Evolutionary conservation across 2,797 vertebrate species (phyloP).

Genomic region (Brotula barbata): DNA sequence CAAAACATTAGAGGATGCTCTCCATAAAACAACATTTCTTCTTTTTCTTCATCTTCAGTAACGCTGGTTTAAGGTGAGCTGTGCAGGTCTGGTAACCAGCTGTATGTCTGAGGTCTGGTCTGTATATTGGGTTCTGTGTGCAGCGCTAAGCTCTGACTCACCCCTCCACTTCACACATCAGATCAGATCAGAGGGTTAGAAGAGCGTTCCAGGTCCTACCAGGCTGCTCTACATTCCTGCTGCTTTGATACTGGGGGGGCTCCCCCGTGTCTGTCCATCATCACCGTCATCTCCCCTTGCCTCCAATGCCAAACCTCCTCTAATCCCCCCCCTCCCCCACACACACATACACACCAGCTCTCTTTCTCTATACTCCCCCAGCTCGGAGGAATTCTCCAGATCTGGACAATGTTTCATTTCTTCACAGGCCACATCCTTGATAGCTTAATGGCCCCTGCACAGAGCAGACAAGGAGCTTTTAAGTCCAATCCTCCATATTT

Average conservation of each 20-base stretch:
- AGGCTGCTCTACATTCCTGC: slow-evolving; percentile 78
- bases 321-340: slow-evolving; percentile 44
- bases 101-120: slow-evolving; percentile 56
- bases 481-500: slow-evolving; percentile 56
- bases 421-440: slow-evolving; percentile 79
- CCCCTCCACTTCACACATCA: slow-evolving; percentile 73
- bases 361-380: slow-evolving; percentile 74
- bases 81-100: slow-evolving; percentile 59
- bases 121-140: slow-evolving; percentile 57
- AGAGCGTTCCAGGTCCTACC: slow-evolving; percentile 72
- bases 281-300: slow-evolving; percentile 72
- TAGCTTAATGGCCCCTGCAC: slow-evolving; percentile 79
- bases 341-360: slow-evolving; percentile 28
- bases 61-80: slow-evolving; percentile 15
- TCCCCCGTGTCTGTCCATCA: slow-evolving; percentile 82
- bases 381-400: slow-evolving; percentile 78
- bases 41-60: slow-evolving; percentile 4
- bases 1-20: slow-evolving; percentile 32
- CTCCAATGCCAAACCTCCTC: slow-evolving; percentile 42
- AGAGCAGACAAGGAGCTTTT: slow-evolving; percentile 58
- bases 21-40: slow-evolving; percentile 10
- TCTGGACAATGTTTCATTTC: slow-evolving; percentile 86
- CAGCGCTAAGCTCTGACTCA: slow-evolving; percentile 61
- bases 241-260: slow-evolving; percentile 78
- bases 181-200: slow-evolving; percentile 71